Percentiles rank a stretch among this genome's conserved stretches.
Evolutionary conservation across 2,888 invertebrate species (phyloP).

Genomic region (Autographa gamma): DNA sequence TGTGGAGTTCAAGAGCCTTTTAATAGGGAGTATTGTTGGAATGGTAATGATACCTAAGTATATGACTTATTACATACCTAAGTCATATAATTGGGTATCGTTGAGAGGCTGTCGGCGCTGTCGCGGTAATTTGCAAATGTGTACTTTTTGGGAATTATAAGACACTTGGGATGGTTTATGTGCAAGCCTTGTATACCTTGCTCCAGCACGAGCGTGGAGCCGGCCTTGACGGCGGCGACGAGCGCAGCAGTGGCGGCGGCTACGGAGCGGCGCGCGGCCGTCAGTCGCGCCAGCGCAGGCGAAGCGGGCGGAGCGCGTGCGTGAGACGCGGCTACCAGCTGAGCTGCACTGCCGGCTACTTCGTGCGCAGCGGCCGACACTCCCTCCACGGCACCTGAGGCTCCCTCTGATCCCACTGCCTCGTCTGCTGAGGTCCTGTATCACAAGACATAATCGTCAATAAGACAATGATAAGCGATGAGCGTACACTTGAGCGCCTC

Average conservation of each 20-base stretch:
- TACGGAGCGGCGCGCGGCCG: slow-evolving; percentile 95
- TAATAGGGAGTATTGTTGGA: not conserved
- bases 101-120: too few relatives aligned
- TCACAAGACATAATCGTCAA: not conserved
- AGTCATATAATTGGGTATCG: too few relatives aligned
- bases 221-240: slow-evolving; percentile 97
- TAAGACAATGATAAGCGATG: not conserved
- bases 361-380: slow-evolving; percentile 98
- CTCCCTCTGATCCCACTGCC: slow-evolving; percentile 92
- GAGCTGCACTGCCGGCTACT: slow-evolving; percentile 98
- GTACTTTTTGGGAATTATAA: too few relatives aligned
- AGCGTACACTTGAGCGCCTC: not conserved
- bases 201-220: slow-evolving; percentile 95
- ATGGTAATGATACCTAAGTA: not conserved
- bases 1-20: slow-evolving; percentile 66
- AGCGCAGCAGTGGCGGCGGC: slow-evolving; percentile 97
- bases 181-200: slow-evolving; percentile 52
- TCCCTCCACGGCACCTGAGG: slow-evolving; percentile 96
- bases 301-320: slow-evolving; percentile 97
- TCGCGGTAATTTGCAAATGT: too few relatives aligned
- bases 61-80: too few relatives aligned
- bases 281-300: slow-evolving; percentile 93
- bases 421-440: slow-evolving; percentile 96
- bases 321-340: slow-evolving; percentile 98
- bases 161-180: too few relatives aligned